Evolutionary conservation across 2,797 vertebrate species (phyloP).

Genomic region (Gymnodraco acuticeps): DNA sequence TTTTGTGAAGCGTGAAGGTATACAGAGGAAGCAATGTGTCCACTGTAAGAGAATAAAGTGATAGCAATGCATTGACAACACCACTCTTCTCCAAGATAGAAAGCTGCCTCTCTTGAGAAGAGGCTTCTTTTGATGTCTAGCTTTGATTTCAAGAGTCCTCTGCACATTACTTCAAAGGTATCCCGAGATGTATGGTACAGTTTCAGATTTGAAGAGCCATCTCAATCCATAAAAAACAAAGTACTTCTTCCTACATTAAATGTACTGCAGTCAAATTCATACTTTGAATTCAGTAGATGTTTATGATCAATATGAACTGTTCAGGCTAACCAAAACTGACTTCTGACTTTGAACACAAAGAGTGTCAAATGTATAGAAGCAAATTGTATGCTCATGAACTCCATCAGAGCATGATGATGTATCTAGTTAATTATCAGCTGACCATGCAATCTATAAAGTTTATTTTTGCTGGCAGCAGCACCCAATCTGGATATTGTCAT

Average conservation of each 20-base stretch:
- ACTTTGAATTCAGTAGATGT: not conserved
- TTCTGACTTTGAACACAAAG: too few species aligned
- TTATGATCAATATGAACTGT: not conserved
- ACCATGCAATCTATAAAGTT: too few species aligned
- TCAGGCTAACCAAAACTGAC: not conserved
- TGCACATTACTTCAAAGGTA: conserved; percentile 32
- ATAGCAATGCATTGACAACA: conserved; percentile 69
- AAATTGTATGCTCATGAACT: too few species aligned
- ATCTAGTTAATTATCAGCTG: too few species aligned
- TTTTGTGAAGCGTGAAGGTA: conserved; percentile 70
- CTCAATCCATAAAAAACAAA: not conserved
- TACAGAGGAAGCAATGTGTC: conserved; percentile 52
- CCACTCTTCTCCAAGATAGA: conserved; percentile 41
- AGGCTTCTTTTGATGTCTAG: conserved; percentile 41
- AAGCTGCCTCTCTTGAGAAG: conserved; percentile 39
- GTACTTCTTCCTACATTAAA: not conserved
- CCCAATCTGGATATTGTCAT: too few species aligned
- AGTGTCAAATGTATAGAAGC: too few species aligned
- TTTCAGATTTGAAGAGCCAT: conserved; percentile 31
- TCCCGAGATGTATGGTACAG: conserved; percentile 10
- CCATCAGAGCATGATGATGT: too few species aligned
- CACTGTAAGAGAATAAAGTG: conserved; percentile 60
- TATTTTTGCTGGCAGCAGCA: too few species aligned
- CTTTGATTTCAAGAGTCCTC: conserved; percentile 62
- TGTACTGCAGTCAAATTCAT: not conserved